Base-by-base conservation (phyloP, 53 echinoderm and acorn worm species). In the Echinarachnius parma region DNA sequence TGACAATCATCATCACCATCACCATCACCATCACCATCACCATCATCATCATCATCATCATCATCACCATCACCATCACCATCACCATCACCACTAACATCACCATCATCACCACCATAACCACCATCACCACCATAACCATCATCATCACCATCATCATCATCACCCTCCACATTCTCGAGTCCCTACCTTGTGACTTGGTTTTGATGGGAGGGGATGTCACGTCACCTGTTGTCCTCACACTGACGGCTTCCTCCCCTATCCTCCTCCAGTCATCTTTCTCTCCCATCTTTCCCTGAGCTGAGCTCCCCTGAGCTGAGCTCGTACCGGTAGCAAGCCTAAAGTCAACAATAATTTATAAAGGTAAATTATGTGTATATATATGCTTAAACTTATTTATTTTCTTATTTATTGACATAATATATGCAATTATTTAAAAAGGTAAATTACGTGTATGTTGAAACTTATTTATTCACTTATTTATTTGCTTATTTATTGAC, bases 191-290 rank as follows among this genome's bases (percentile, higher is more conserved):
- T 44, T 65, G 65, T 30, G 65, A 26, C 19, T 65, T 65, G 31
- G 30, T 46, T 46, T 46, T 10, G 65, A 27, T 9, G n/a, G 46
- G 0, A 30, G 35, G 2, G 8, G 50, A 49, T 0, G 68, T 21
- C 33, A 20, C 31, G 3, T 72, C 28, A 16, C 35, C 22, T n/a
- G 74, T 23, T 10, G 70, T 16, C 47, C 88, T 57, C 4, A 61
- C 47, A 5, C 75, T 67, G 21, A 34, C 39, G 28, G 88, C 82
- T 31, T 88, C 88, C 45, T 88, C 88, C 5, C 69, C 86, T 33
- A 75, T 75, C 79, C 46, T 72, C 79, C 61, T 48, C 79, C 82
- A 82, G 14, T 88, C 88, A 19, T 87, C 87, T 27, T 76, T 66
- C 62, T 77, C 61, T 0, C 31, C 23, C 32, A 48, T 62, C 18